Percentiles rank a stretch among this genome's conserved stretches.
Evolutionary conservation across 1,140 invertebrate species (phyloP).

Genomic region (Vollenhovia emeryi): DNA sequence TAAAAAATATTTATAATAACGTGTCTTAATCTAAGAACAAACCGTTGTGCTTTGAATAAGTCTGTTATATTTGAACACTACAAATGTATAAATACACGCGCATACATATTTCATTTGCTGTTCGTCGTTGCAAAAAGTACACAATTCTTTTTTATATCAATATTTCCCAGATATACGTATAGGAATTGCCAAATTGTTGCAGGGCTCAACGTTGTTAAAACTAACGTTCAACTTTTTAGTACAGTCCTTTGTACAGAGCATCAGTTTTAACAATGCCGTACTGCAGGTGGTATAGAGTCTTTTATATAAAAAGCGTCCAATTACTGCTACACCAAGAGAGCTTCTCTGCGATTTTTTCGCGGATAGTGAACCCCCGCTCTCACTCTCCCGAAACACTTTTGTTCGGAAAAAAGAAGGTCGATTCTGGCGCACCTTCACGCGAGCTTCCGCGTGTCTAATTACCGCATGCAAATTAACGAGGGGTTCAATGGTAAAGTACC

Average conservation of each 20-base stretch:
- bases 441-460: constrained; percentile 38
- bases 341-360: constrained; percentile 41
- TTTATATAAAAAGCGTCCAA: constrained; percentile 37
- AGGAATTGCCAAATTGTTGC: background rate
- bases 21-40: background rate
- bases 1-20: background rate
- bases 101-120: background rate
- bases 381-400: background rate
- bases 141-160: background rate
- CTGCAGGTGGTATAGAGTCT: background rate
- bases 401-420: background rate
- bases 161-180: background rate
- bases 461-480: constrained; percentile 55
- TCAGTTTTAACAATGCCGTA: constrained; percentile 9
- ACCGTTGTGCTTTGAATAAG: background rate
- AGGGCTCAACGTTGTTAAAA: constrained; percentile 12
- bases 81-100: background rate
- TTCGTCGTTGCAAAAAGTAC: background rate
- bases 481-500: constrained; percentile 39
- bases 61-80: background rate
- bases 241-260: background rate
- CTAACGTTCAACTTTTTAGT: background rate
- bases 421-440: constrained; percentile 7
- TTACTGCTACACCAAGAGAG: background rate
- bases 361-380: background rate